Base-by-base conservation (phyloP, 2,888 invertebrate genomes). In the Rutpela maculata region DNA sequence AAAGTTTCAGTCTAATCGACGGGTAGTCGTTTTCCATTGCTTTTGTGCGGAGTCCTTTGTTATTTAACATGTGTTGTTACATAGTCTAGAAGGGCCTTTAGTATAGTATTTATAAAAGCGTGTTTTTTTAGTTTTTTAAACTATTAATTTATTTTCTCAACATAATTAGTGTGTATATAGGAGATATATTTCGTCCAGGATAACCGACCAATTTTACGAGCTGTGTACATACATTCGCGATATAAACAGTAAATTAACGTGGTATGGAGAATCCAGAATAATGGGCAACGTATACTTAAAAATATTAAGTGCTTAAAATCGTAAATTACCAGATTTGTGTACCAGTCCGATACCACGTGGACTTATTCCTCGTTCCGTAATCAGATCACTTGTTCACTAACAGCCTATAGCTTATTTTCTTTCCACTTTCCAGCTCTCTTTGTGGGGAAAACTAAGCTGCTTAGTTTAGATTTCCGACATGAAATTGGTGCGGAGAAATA, bases 371-470 rank as follows among this genome's bases (percentile, higher is more conserved):
- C 68, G 50, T 35, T 57, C 22, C 59, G 19, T 83, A 85, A 86
- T 86, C 85, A 83, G 85, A 85, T 85, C 83, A 81, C 84, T 84
- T 85, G 84, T 84, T 84, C 83, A 80, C 83, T 80, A 83, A 85
- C 82, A 82, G 83, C 80, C 77, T 76, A 80, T 79, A 78, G 82
- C 78, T 81, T 81, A 82, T 82, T 84, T 83, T 80, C 82, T 78
- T 78, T 80, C 57, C 65, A 74, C 76, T 74, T 74, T 71, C 77
- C 76, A 73, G 78, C 73, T 78, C 60, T 76, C 78, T 83, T 78
- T 82, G 62, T 22, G 62, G 35, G 57, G 15, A 31, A 17, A 57
- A 67, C 43, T 69, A 69, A 69, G 69, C 69, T 12, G 57, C 69
- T 69, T 69, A 69, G 59, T 59, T 59, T 31, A 59, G 31, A 57